phyloP scores from a whole-genome alignment of 2,888 invertebrate genomes.

The Cosmia trapezina region DNA sequence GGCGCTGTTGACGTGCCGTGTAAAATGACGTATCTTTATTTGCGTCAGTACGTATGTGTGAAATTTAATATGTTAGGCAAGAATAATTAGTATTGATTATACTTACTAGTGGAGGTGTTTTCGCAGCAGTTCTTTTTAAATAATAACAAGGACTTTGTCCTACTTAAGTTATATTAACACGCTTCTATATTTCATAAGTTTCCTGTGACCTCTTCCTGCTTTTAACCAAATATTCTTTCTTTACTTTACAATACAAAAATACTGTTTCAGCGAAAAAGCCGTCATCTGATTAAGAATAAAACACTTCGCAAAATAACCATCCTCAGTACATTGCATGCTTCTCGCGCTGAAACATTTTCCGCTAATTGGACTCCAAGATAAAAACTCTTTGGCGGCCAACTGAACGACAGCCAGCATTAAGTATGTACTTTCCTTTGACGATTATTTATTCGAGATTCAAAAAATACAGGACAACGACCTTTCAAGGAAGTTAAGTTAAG shows the following conservation, averaged over 20 bases:
- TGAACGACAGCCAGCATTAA: conserved; percentile 53
- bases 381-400: conserved; percentile 67
- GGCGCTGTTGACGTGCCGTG: neutral
- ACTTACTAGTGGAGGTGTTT: neutral
- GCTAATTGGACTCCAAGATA: conserved; percentile 74
- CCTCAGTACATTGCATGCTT: conserved; percentile 32
- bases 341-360: conserved; percentile 62
- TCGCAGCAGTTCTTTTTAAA: neutral
- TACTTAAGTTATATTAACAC: neutral
- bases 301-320: conserved; percentile 28
- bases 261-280: conserved; percentile 5
- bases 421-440: conserved; percentile 61
- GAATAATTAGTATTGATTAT: neutral
- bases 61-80: neutral
- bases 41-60: neutral
- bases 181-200: no score
- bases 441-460: conserved; percentile 65
- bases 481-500: conserved; percentile 65
- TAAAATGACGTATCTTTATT: neutral
- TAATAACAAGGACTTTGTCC: neutral
- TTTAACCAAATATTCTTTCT: neutral
- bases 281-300: conserved; percentile 47
- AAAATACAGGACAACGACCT: conserved; percentile 62
- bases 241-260: neutral
- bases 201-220: neutral